Percentiles rank a stretch among this genome's conserved stretches.
Conservation (phyloP, 35 echinoderm and acorn worm species). For the Eucidaris tribuloides region DNA sequence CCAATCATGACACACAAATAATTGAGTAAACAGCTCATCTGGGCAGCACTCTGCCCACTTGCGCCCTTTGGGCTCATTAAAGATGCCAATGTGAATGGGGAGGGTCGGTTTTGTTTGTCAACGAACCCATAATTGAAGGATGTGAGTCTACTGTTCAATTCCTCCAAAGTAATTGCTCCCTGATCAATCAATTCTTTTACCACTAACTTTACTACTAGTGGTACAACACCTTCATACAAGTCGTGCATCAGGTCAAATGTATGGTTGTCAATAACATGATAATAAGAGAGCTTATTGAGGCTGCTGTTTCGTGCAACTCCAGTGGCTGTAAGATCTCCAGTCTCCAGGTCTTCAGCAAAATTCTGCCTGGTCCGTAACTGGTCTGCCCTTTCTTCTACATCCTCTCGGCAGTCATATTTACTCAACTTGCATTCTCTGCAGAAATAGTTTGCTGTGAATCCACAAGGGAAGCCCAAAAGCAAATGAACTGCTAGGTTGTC, state of each 20-base stretch:
- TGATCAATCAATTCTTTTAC: conserved; percentile 32
- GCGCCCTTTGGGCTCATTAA: conserved; percentile 30
- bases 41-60: conserved; percentile 62
- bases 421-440: conserved; percentile 54
- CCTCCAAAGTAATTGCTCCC: conserved; percentile 36
- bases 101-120: conserved; percentile 55
- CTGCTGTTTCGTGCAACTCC: conserved; percentile 31
- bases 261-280: conserved; percentile 48
- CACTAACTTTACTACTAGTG: conserved; percentile 43
- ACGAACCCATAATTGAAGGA: conserved; percentile 39
- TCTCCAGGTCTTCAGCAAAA: conserved; percentile 17
- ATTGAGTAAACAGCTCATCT: conserved; percentile 16
- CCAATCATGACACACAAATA: conserved; percentile 50
- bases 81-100: conserved; percentile 24
- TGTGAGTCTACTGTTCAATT: conserved; percentile 42
- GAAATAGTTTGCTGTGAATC: conserved; percentile 54
- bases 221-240: conserved; percentile 56
- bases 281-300: conserved; percentile 54
- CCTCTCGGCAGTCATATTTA: neutral
- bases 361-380: conserved; percentile 20
- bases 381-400: conserved; percentile 39
- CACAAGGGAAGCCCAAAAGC: conserved; percentile 42
- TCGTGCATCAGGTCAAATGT: conserved; percentile 56
- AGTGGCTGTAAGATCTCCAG: conserved; percentile 37
- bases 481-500: conserved; percentile 57